Evolutionary conservation across 2,888 invertebrate species (phyloP).

Genomic region (Onchidella celtica): DNA sequence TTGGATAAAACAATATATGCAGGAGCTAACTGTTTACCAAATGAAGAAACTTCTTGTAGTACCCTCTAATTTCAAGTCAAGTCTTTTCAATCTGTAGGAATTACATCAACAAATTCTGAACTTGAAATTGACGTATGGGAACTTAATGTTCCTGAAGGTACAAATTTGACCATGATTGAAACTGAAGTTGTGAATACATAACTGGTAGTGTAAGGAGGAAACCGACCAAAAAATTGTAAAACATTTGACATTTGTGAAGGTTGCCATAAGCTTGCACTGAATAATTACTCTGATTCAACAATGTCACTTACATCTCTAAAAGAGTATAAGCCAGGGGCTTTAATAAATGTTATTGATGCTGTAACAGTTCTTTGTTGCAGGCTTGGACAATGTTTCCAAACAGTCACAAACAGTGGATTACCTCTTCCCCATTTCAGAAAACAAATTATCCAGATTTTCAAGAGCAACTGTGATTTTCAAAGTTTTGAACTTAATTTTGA

Average conservation of each 20-base stretch:
- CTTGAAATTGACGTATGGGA: no score
- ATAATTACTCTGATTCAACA: no score
- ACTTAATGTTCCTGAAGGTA: neutral
- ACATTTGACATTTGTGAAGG: neutral
- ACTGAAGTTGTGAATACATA: constrained; percentile 9
- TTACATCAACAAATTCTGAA: no score
- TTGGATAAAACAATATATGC: constrained; percentile 15
- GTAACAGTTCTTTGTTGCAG: neutral
- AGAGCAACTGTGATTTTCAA: no score
- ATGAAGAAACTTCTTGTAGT: neutral
- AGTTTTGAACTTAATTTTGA: no score
- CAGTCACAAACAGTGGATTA: neutral
- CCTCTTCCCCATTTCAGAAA: neutral
- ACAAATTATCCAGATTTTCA: neutral
- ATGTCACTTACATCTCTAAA: neutral
- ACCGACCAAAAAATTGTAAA: neutral
- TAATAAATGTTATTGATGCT: neutral
- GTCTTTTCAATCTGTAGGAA: no score
- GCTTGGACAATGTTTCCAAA: neutral
- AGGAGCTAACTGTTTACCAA: constrained; percentile 9
- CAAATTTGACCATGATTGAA: neutral
- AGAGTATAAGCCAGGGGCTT: neutral
- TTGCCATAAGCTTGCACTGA: no score
- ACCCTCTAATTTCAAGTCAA: no score
- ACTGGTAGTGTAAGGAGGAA: neutral